Conservation (phyloP, 53 echinoderm and acorn worm genomes). For the Echinometra lucunter region DNA sequence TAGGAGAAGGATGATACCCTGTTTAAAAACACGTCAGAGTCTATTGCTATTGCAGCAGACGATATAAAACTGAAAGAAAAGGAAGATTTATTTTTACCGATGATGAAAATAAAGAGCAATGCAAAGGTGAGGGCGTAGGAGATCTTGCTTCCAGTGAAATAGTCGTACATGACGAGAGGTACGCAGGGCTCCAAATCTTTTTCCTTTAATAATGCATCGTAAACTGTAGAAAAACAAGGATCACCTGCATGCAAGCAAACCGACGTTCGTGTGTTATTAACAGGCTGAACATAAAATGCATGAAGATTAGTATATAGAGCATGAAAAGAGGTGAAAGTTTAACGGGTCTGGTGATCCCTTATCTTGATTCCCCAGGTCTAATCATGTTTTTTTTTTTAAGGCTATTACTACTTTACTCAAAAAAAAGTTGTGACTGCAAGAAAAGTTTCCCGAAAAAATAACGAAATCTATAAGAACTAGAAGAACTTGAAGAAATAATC, state of each 20-base stretch:
- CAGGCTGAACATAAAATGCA: not conserved
- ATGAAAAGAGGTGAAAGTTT: not conserved
- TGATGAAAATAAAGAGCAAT: constrained; percentile 48
- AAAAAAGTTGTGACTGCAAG: no score
- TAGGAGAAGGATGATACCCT: no score
- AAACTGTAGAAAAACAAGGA: constrained; percentile 1
- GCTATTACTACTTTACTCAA: not conserved
- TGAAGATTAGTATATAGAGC: not conserved
- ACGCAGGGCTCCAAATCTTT: constrained; percentile 54
- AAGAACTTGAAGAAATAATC: no score
- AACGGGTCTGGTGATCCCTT: no score
- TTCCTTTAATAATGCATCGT: not conserved
- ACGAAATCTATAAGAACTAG: no score
- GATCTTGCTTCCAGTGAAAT: constrained; percentile 33
- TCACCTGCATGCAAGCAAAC: not conserved
- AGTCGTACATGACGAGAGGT: constrained; percentile 41
- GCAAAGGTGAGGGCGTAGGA: constrained; percentile 45
- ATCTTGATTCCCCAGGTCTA: not conserved
- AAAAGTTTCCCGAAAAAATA: no score
- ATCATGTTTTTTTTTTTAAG: not conserved
- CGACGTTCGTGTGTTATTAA: not conserved
- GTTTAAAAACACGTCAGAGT: no score
- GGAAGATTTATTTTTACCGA: constrained; percentile 33
- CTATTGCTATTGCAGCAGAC: no score
- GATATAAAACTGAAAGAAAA: not conserved